Evolutionary conservation across 2,888 invertebrate genomes (phyloP).

Genomic region (Eupithecia centaureata): DNA sequence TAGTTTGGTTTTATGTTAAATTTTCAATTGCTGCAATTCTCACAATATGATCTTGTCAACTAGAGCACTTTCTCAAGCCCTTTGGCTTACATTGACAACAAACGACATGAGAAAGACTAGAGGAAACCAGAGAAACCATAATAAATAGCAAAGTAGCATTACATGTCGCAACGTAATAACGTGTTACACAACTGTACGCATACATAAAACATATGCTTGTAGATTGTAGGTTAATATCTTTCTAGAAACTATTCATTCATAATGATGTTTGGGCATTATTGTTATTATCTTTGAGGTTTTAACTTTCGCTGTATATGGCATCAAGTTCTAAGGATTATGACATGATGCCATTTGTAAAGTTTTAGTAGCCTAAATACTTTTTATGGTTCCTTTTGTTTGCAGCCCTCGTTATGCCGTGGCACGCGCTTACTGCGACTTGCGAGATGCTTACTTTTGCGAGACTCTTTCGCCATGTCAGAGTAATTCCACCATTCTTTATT

Average conservation of each 20-base stretch:
- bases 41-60: constrained; percentile 35
- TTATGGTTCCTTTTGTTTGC: background rate
- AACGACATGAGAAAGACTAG: constrained; percentile 25
- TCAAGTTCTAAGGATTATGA: constrained; percentile 4
- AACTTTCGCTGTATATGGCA: background rate
- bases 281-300: background rate
- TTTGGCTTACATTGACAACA: constrained; percentile 22
- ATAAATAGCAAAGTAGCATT: constrained; percentile 27
- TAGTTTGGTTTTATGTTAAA: background rate
- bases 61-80: constrained; percentile 42
- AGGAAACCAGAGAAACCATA: constrained; percentile 33
- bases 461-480: background rate
- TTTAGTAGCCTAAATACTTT: background rate
- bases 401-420: background rate
- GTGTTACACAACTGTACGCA: constrained; percentile 8
- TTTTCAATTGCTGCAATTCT: background rate
- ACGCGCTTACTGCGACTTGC: too few species aligned
- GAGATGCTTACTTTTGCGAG: too few species aligned
- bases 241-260: constrained; percentile 2
- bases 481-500: background rate
- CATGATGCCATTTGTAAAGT: constrained; percentile 5
- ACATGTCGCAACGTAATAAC: constrained; percentile 17
- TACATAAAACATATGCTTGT: background rate
- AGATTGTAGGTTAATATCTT: constrained; percentile 4
- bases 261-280: constrained; percentile 7